Evolutionary conservation across 2,113 vertebrate species (phyloP), one percentile per base, ranked within the genome.

Genomic region (Nannobrachium achirus): DNA sequence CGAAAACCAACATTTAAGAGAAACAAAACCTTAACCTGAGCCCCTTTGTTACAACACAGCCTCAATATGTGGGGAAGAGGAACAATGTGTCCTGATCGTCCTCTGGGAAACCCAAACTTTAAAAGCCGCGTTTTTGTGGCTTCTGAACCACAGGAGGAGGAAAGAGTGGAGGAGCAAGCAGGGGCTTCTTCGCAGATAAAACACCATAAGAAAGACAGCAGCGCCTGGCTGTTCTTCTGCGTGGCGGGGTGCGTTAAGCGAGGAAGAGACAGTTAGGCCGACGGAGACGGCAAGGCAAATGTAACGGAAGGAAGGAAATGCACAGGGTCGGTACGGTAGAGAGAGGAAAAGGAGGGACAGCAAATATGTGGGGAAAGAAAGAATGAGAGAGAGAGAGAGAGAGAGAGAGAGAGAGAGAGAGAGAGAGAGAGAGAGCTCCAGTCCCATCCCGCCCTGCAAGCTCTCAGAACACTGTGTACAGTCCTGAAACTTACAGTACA

Each of bases 401-500:
- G 49, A 57, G 10, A 76, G 60, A 50, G 39, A 69, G n/a, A 66
- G 46, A 63, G n/a, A 45, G 46, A 58, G 1, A 33, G 38, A 56
- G 10, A 56, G 61, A 76, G 59, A 33, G 46, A 25, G 41, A 71
- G 52, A 19, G 51, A 60, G 70, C 56, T 64, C n/a, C 66, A 57
- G 76, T 56, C 71, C 62, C 83, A 62, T 79, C 62, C 51, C 55
- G 78, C 71, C 60, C 71, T 78, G 71, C 61, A 45, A 2, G 56
- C 56, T 77, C 62, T 13, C 53, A 71, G 69, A 69, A 76, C 76
- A 73, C 56, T 64, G 66, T 60, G 79, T 80, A 66, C 76, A 57
- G 66, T 15, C 16, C 58, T 15, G 42, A 55, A 50, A 72, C 55
- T 10, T 14, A 63, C 40, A 39, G 18, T 10, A 6, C 19, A 33